Conservation (phyloP, 1,140 invertebrate genomes). For the Drosophila prosaltans region DNA sequence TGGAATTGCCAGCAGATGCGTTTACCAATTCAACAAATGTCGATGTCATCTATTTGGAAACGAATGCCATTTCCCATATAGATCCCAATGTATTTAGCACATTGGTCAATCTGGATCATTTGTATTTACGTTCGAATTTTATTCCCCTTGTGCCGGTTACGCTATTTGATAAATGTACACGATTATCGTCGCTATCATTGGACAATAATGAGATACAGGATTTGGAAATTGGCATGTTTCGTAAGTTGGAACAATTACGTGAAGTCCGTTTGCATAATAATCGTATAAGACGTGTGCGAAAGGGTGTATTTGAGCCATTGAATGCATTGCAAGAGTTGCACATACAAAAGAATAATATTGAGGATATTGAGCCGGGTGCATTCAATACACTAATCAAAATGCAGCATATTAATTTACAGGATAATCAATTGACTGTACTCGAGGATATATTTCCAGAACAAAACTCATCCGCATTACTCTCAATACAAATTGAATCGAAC, state of each 20-base stretch:
- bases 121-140: slow-evolving; percentile 94
- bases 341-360: slow-evolving; percentile 93
- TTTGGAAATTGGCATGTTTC: slow-evolving; percentile 91
- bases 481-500: slow-evolving; percentile 94
- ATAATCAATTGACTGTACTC: slow-evolving; percentile 89
- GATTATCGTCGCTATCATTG: slow-evolving; percentile 92
- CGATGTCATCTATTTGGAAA: slow-evolving; percentile 92
- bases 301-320: slow-evolving; percentile 91
- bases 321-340: slow-evolving; percentile 92
- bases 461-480: slow-evolving; percentile 88
- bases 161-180: slow-evolving; percentile 89
- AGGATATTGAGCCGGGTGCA: slow-evolving; percentile 91
- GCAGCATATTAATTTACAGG: slow-evolving; percentile 94
- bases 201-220: slow-evolving; percentile 95
- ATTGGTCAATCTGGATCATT: slow-evolving; percentile 89
- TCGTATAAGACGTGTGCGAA: slow-evolving; percentile 88
- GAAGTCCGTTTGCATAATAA: slow-evolving; percentile 95
- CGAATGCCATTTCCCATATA: slow-evolving; percentile 92
- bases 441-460: slow-evolving; percentile 91
- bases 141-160: slow-evolving; percentile 89
- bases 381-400: slow-evolving; percentile 91
- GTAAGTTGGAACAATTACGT: slow-evolving; percentile 88
- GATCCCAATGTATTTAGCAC: slow-evolving; percentile 89
- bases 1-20: slow-evolving; percentile 91
- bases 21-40: slow-evolving; percentile 91